Evolutionary conservation across 2,888 invertebrate species (phyloP), one percentile per base, ranked within the genome.

Genomic region (Eustalomyia histrio): DNA sequence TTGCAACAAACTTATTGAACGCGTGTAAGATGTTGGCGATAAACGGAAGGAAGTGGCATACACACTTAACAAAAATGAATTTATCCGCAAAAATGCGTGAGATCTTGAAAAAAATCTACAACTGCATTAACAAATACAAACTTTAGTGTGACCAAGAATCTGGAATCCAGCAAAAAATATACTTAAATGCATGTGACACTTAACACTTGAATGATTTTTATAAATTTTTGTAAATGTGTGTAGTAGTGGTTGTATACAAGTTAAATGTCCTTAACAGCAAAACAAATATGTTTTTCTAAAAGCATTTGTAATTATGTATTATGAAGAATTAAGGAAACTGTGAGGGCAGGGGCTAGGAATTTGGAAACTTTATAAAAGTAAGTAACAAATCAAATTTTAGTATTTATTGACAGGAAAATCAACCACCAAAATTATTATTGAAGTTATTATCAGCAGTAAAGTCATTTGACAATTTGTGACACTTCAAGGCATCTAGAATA

Each of bases 281-380:
- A 80, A 72, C 61, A 80, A 80, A 80, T 76, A 76, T 68, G 75
- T 72, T 74, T 68, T 33, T 9, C 58, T 79, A 60, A 74, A 74
- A 79, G 74, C 75, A 75, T 65, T 75, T 18, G 12, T 55, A 55
- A 61, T 35, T 64, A 18, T 21, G 6, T 60, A 39, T n/a, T 6
- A 18, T n/a, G 60, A 39, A 39, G 18, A 10, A 24, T 58, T 33
- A 7, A 6, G 29, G 29, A 29, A 65, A 58, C 12, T 55, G 4
- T n/a, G 10, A 4, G 10, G 14, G 18, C 17, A 18, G 17, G 9
- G 21, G 8, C 12, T 9, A 29, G 29, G 24, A 5, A 18, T 50
- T 35, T 71, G 71, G 21, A 21, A 65, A 61, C 29, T 53, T 68
- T 61, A 35, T 21, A 10, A 53, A 75, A 47, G n/a, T 47, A 1